Percentiles rank a stretch among this genome's conserved stretches.
Conservation (phyloP, 2,797 vertebrate genomes). For the Phoeniculus purpureus region DNA sequence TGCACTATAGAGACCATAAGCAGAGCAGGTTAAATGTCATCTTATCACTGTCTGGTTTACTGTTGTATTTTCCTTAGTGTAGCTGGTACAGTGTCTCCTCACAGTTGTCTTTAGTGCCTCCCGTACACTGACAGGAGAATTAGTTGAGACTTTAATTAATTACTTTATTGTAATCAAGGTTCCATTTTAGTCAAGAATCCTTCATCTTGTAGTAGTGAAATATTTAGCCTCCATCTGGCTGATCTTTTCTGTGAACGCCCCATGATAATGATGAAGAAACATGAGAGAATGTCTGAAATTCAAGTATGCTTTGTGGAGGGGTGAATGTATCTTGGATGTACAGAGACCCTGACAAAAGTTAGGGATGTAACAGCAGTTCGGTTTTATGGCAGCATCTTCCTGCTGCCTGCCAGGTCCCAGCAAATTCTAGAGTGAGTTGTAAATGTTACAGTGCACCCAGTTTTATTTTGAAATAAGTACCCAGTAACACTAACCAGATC, state of each 20-base stretch:
- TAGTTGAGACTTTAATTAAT: conserved; percentile 67
- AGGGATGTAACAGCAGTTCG: background rate
- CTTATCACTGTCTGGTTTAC: background rate
- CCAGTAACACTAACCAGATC: background rate
- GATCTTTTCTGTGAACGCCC: conserved; percentile 59
- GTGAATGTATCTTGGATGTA: background rate
- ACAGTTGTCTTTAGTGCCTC: conserved; percentile 39
- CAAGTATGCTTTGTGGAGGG: conserved; percentile 2
- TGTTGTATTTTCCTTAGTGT: background rate
- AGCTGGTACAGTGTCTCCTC: conserved; percentile 22
- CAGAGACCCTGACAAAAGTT: background rate
- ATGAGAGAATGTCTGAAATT: conserved; percentile 43
- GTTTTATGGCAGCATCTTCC: conserved; percentile 30
- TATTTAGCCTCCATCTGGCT: conserved; percentile 74
- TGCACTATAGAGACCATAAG: background rate
- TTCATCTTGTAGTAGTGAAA: conserved; percentile 69
- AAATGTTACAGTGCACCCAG: background rate
- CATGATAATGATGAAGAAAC: conserved; percentile 67
- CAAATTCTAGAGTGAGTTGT: conserved; percentile 13
- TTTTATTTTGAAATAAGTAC: conserved; percentile 16
- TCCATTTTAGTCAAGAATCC: conserved; percentile 61
- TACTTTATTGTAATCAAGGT: conserved; percentile 69
- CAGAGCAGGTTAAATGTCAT: background rate
- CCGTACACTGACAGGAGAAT: conserved; percentile 33
- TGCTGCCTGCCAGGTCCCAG: background rate